phyloP scores from a whole-genome alignment of 2,797 vertebrate species.

The Muscicapa comitata region DNA sequence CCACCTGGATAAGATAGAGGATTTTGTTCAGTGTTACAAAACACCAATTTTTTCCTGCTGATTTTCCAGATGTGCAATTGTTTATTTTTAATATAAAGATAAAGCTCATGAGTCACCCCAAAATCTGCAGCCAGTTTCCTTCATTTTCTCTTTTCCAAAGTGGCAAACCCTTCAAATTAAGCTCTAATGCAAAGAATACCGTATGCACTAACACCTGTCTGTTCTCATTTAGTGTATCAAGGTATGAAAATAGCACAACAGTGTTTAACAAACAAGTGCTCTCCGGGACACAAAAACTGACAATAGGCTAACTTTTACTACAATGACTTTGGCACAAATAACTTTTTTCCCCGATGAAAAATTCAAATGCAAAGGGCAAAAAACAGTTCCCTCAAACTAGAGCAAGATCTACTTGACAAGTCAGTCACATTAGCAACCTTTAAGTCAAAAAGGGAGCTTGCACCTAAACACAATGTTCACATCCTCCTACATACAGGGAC shows the following conservation, averaged over 20 bases:
- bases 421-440: not conserved
- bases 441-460: not conserved
- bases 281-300: not conserved
- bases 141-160: not conserved
- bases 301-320: not conserved
- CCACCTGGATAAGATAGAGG: too few species aligned
- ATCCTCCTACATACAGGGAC: not conserved
- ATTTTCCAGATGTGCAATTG: not conserved
- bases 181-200: not conserved
- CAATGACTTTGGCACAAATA: not conserved
- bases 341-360: not conserved
- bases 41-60: accelerated
- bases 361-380: not conserved
- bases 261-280: not conserved
- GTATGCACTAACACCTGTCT: not conserved
- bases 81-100: not conserved
- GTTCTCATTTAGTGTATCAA: not conserved
- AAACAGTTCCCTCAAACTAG: not conserved
- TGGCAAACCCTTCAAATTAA: not conserved
- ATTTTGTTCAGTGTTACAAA: not conserved
- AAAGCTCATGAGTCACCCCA: not conserved
- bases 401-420: not conserved
- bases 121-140: not conserved
- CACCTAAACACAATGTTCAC: not conserved
- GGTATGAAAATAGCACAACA: not conserved